These are phyloP conservation scores for Thymelicus sylvestris DNA, from an alignment of 2,888 invertebrate species.

Conservation along the genomic window DNA sequence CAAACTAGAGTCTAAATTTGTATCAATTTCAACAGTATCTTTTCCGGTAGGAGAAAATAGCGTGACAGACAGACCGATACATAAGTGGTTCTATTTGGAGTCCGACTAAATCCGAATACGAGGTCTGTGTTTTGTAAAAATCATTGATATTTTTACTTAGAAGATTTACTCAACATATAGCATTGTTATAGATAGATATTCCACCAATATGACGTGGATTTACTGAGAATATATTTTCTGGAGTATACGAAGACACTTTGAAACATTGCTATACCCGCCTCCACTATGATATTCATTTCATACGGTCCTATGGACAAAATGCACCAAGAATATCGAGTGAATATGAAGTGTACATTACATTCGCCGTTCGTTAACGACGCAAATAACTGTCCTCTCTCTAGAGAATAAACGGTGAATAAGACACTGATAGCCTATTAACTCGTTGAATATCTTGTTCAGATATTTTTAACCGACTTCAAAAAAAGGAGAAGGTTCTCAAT, in stretches of 20 bases:
- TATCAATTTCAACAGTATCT: no score
- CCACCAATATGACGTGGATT: background rate
- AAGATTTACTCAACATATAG: background rate
- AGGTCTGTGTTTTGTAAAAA: no score
- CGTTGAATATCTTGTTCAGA: conserved; percentile 39
- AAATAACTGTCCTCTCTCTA: conserved; percentile 67
- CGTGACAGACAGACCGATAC: no score
- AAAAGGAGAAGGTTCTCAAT: no score
- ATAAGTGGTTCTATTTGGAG: no score
- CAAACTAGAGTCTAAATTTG: no score
- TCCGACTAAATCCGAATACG: no score
- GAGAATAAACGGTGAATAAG: conserved; percentile 46
- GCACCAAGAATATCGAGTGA: conserved; percentile 67
- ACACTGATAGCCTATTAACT: conserved; percentile 75
- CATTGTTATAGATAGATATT: background rate
- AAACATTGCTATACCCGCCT: background rate
- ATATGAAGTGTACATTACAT: conserved; percentile 63
- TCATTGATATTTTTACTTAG: no score
- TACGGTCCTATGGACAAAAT: conserved; percentile 46
- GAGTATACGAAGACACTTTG: background rate
- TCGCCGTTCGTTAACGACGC: conserved; percentile 71
- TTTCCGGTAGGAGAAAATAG: no score
- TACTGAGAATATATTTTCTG: background rate
- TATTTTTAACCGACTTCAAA: no score
- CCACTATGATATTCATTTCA: background rate